Conservation (phyloP, 2,888 invertebrate genomes). For the Cephus spinipes region DNA sequence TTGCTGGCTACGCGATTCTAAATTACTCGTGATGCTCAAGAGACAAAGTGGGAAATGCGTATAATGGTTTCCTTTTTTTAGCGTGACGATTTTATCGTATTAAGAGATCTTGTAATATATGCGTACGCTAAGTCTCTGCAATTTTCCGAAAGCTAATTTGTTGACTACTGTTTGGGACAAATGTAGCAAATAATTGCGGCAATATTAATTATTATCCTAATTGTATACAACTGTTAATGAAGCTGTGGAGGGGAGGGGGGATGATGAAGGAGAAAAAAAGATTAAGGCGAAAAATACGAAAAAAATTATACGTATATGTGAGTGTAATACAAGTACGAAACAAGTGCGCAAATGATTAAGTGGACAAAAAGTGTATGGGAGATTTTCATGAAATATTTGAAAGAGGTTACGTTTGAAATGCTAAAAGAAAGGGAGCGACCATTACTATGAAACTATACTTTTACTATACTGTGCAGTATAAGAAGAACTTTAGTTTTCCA, state of each 20-base stretch:
- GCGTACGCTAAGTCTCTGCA: conserved; percentile 20
- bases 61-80: background rate
- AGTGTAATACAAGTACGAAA: background rate
- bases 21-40: conserved; percentile 4
- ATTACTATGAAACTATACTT: conserved; percentile 34
- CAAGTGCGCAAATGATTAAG: no score
- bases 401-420: background rate
- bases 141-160: conserved; percentile 33
- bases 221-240: conserved; percentile 49
- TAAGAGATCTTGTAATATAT: background rate
- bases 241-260: conserved; percentile 14
- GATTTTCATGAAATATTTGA: no score
- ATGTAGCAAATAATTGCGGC: conserved; percentile 55
- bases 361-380: no score
- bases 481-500: conserved; percentile 48
- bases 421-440: conserved; percentile 34
- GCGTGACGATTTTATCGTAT: background rate
- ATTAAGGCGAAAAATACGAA: conserved; percentile 21
- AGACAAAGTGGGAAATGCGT: background rate
- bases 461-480: conserved; percentile 25
- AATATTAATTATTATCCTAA: conserved; percentile 59
- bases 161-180: conserved; percentile 48
- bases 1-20: no score
- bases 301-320: conserved; percentile 14
- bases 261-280: background rate